Evolutionary conservation across 1,140 invertebrate species (phyloP).

Genomic region (Drosophila bocki): DNA sequence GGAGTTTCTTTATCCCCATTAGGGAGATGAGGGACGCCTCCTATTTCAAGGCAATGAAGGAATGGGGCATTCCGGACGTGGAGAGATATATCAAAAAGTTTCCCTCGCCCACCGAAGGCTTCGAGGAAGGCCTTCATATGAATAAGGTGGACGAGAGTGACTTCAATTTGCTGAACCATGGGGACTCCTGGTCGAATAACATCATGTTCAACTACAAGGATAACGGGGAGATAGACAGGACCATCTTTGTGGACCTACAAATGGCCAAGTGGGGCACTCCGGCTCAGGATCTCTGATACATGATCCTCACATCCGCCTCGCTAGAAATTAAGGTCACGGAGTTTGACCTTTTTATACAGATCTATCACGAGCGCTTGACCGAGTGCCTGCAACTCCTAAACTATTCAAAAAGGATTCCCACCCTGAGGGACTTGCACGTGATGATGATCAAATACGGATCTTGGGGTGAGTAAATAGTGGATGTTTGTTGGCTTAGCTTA

Average conservation of each 20-base stretch:
- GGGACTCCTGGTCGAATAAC: slow-evolving; percentile 86
- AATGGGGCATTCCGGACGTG: slow-evolving; percentile 54
- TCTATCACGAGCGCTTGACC: slow-evolving; percentile 62
- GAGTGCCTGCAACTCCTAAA: slow-evolving; percentile 61
- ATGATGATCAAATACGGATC: slow-evolving; percentile 60
- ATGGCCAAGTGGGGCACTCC: slow-evolving; percentile 67
- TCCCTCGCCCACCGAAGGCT: slow-evolving; percentile 1
- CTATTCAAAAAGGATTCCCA: slow-evolving; percentile 58
- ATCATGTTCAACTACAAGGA: slow-evolving; percentile 84
- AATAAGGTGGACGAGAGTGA: slow-evolving; percentile 81
- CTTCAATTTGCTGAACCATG: slow-evolving; percentile 88
- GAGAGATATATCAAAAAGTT: slow-evolving; percentile 48
- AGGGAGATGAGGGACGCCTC: slow-evolving; percentile 14
- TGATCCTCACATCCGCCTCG: slow-evolving; percentile 53
- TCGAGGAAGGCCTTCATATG: slow-evolving; percentile 23
- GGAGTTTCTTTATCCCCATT: slow-evolving; percentile 28
- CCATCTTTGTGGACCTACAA: slow-evolving; percentile 66
- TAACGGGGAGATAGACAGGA: slow-evolving; percentile 72
- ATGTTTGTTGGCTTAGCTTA: no score
- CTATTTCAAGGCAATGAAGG: slow-evolving; percentile 41
- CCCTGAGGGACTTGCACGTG: slow-evolving; percentile 55
- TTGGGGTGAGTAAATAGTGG: slow-evolving; percentile 51
- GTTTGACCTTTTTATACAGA: slow-evolving; percentile 68
- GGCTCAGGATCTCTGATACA: slow-evolving; percentile 67
- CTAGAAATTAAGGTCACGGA: slow-evolving; percentile 63